These are phyloP conservation scores for Ophion obscuratus DNA, from an alignment of 2,888 invertebrate species.

Conservation along the genomic window DNA sequence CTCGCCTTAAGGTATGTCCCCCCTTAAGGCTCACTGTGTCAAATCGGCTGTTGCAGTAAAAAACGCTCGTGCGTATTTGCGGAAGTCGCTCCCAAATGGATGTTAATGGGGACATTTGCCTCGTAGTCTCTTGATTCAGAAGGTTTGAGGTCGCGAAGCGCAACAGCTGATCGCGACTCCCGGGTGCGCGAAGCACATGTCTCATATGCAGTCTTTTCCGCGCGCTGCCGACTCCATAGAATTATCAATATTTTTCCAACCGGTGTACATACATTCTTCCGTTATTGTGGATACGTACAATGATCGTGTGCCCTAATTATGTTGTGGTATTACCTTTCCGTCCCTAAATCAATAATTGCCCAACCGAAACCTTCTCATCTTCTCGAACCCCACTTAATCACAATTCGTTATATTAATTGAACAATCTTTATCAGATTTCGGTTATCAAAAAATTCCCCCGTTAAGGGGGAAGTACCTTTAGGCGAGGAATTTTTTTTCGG, in stretches of 20 bases:
- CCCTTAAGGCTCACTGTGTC: background rate
- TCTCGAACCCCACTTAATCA: background rate
- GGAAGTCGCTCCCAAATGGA: background rate
- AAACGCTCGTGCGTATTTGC: background rate
- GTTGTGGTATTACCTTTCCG: background rate
- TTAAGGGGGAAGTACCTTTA: no score
- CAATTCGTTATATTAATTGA: background rate
- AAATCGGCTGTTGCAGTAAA: no score
- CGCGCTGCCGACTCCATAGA: background rate
- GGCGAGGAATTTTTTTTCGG: no score
- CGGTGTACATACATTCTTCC: background rate
- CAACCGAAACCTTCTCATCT: background rate
- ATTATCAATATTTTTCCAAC: background rate
- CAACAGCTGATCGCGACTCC: constrained; percentile 35
- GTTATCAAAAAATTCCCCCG: background rate
- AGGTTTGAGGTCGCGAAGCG: constrained; percentile 23
- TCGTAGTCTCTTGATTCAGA: constrained; percentile 6
- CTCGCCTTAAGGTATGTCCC: no score
- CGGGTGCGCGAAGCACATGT: background rate
- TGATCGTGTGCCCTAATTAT: background rate
- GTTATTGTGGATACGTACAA: background rate
- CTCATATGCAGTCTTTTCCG: background rate
- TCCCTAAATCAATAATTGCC: background rate
- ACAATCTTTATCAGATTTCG: background rate
- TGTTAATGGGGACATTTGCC: constrained; percentile 3